A percentile compares a stretch with the other conserved stretches of the same genome.
phyloP scores from a whole-genome alignment of 2,797 vertebrate genomes.

The Gouania willdenowi region DNA sequence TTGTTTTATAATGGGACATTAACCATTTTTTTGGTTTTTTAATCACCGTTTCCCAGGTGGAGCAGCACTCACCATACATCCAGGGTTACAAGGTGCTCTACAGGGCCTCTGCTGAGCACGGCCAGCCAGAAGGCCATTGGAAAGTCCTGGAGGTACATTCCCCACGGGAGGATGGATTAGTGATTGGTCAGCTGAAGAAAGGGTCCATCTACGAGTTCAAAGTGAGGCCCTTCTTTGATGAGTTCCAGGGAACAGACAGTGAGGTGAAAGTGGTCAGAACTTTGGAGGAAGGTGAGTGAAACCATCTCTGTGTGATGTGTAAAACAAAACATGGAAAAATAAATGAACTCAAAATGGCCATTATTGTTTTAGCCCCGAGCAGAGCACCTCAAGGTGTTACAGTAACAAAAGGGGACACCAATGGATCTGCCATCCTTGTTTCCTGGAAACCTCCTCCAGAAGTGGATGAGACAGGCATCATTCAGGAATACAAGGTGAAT shows the following conservation, averaged over 20 bases:
- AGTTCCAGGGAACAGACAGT: constrained; percentile 97
- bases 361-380: constrained; percentile 86
- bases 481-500: constrained; percentile 94
- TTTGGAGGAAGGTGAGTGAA: constrained; percentile 86
- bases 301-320: too few species aligned
- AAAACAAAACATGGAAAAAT: too few species aligned
- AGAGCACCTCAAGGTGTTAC: constrained; percentile 89
- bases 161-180: constrained; percentile 81
- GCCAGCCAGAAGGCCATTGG: constrained; percentile 86
- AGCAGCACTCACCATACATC: constrained; percentile 93
- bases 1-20: neutral
- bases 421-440: constrained; percentile 88
- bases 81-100: constrained; percentile 96
- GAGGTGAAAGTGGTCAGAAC: constrained; percentile 94
- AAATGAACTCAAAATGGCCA: too few species aligned
- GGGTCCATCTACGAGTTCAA: constrained; percentile 97
- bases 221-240: constrained; percentile 95
- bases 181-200: constrained; percentile 88
- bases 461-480: constrained; percentile 84
- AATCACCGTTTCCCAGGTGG: constrained; percentile 84
- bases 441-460: constrained; percentile 92
- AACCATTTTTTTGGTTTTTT: too few species aligned
- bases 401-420: constrained; percentile 88
- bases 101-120: constrained; percentile 73
- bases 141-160: constrained; percentile 85